Conservation (phyloP, 2,888 invertebrate species). For the Amorpha juglandis region DNA sequence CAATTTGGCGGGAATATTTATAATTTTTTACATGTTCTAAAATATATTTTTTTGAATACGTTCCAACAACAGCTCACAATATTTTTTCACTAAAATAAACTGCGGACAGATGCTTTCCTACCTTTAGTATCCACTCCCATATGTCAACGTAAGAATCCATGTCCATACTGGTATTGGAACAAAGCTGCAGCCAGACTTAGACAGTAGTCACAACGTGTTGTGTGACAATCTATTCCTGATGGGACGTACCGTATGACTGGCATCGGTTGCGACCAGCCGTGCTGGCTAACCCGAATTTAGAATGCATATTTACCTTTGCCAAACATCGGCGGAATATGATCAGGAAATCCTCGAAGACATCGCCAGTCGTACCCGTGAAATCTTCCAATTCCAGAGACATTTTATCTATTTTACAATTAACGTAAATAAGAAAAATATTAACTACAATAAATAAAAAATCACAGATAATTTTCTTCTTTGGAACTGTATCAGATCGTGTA, state of each 20-base stretch:
- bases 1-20: conserved; percentile 18
- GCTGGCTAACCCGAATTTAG: conserved; percentile 67
- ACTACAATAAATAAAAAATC: conserved; percentile 57
- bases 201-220: conserved; percentile 20
- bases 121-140: conserved; percentile 67
- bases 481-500: conserved; percentile 73
- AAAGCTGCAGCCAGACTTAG: conserved; percentile 27
- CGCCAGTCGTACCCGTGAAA: conserved; percentile 85
- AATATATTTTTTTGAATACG: conserved; percentile 36
- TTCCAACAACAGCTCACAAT: conserved; percentile 33
- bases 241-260: conserved; percentile 49
- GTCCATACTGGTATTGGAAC: conserved; percentile 45
- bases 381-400: conserved; percentile 88
- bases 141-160: conserved; percentile 62
- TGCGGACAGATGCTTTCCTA: conserved; percentile 36
- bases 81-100: background rate
- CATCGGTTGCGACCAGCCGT: conserved; percentile 46
- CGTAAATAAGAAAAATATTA: conserved; percentile 51
- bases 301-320: conserved; percentile 86
- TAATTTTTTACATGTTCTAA: conserved; percentile 25
- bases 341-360: conserved; percentile 90
- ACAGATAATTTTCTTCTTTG: conserved; percentile 73
- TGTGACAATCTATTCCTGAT: conserved; percentile 39
- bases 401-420: conserved; percentile 59
- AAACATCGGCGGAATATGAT: conserved; percentile 87